Percentiles rank a stretch among this genome's conserved stretches.
phyloP scores from a whole-genome alignment of 2,113 vertebrate genomes.

The Coracopsis vasa region DNA sequence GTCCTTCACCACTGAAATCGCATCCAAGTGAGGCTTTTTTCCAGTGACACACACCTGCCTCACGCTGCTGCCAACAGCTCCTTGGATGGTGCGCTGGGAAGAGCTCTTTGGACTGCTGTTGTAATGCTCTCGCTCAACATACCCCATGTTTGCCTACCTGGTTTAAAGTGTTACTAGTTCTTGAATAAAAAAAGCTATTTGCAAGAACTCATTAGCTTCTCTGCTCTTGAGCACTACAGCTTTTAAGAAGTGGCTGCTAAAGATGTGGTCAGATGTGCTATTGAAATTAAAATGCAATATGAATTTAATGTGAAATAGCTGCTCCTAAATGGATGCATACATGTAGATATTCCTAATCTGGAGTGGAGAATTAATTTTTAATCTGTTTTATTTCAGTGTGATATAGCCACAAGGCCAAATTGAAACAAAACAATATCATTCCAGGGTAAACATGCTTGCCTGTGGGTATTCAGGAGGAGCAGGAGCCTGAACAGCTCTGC shows the following conservation, averaged over 20 bases:
- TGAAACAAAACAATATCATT: neutral
- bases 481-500: conserved; percentile 2
- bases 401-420: neutral
- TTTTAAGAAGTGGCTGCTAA: neutral
- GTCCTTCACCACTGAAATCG: neutral
- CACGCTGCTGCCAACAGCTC: neutral
- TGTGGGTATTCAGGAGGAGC: neutral
- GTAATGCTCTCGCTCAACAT: neutral
- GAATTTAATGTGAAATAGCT: neutral
- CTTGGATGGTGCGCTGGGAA: neutral
- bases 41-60: conserved; percentile 1
- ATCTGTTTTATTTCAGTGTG: neutral
- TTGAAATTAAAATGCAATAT: neutral
- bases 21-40: conserved; percentile 39
- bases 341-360: neutral
- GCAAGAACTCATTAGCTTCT: neutral
- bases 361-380: neutral
- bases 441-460: neutral
- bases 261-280: neutral
- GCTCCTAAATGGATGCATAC: neutral
- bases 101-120: conserved; percentile 43
- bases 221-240: neutral
- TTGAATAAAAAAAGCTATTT: neutral
- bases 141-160: neutral
- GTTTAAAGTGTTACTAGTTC: conserved; percentile 53